These are phyloP conservation scores for Drosophila fuyamai DNA, from an alignment of 1,140 invertebrate species.

Conservation along the genomic window DNA sequence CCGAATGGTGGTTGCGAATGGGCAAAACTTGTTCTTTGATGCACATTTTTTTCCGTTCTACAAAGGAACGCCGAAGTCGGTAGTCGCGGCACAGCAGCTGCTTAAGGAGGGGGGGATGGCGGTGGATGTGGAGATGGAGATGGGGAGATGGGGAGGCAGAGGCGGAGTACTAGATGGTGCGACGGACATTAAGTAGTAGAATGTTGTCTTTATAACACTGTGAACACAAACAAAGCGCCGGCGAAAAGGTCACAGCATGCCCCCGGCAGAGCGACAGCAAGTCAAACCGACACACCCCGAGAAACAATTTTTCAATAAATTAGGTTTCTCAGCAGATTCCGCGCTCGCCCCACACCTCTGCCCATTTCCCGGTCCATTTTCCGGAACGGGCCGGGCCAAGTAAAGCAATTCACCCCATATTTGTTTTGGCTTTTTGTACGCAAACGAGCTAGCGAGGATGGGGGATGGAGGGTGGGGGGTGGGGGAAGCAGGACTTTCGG, in stretches of 20 bases:
- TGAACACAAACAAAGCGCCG: slow-evolving; percentile 74
- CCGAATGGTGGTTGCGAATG: slow-evolving; percentile 33
- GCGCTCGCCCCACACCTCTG: slow-evolving; percentile 50
- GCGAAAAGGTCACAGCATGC: slow-evolving; percentile 75
- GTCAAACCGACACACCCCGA: slow-evolving; percentile 54
- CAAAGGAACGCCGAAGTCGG: slow-evolving; percentile 16
- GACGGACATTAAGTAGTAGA: slow-evolving; percentile 79
- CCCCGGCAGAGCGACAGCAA: slow-evolving; percentile 47
- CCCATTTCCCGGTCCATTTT: not conserved
- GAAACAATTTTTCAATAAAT: slow-evolving; percentile 82
- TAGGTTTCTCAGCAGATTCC: slow-evolving; percentile 81
- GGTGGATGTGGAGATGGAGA: not conserved
- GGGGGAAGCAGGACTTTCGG: slow-evolving; percentile 24
- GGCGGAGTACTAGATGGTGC: slow-evolving; percentile 38
- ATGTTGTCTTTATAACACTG: slow-evolving; percentile 82
- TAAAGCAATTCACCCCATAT: slow-evolving; percentile 78
- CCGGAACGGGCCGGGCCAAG: slow-evolving; percentile 2
- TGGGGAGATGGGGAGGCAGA: not conserved
- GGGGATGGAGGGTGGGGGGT: too few species aligned
- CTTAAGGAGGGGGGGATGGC: not conserved
- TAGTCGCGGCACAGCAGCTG: slow-evolving; percentile 1
- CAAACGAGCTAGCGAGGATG: slow-evolving; percentile 64
- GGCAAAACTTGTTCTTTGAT: slow-evolving; percentile 74
- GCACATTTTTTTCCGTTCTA: slow-evolving; percentile 43
- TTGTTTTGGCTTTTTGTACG: slow-evolving; percentile 70